phyloP scores from a whole-genome alignment of 2,113 vertebrate species.

The Madoqua kirkii region DNA sequence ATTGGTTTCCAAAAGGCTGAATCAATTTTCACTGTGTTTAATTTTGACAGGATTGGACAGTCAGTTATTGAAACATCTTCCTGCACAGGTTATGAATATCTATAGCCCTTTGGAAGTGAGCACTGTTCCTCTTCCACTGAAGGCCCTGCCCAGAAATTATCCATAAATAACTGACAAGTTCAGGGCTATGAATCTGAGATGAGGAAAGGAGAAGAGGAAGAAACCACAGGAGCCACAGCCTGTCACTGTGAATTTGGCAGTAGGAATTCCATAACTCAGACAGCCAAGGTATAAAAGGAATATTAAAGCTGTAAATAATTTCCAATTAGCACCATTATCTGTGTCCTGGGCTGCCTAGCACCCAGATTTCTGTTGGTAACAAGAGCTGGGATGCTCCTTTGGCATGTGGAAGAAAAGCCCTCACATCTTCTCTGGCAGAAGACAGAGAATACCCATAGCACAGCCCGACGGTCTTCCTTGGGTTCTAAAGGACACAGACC shows the following conservation, averaged over 20 bases:
- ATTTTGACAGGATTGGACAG: slow-evolving; percentile 2
- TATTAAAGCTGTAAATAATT: slow-evolving; percentile 63
- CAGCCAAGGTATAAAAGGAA: neutral
- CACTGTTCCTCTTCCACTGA: neutral
- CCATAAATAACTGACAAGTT: neutral
- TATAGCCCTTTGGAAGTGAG: neutral
- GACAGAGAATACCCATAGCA: neutral
- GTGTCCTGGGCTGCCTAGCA: neutral
- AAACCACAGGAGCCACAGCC: neutral
- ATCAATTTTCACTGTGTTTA: slow-evolving; percentile 35
- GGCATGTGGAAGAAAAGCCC: neutral
- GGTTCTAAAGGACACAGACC: neutral
- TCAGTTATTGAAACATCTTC: slow-evolving; percentile 22
- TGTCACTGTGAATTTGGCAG: slow-evolving; percentile 5
- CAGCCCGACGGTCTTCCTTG: neutral
- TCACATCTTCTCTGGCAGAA: neutral
- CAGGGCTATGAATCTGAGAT: neutral
- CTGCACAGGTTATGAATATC: neutral
- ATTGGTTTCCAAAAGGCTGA: neutral
- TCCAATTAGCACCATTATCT: slow-evolving; percentile 29
- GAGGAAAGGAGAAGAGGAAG: neutral
- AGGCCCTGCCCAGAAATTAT: neutral
- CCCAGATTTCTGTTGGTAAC: neutral
- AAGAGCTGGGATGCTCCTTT: neutral
- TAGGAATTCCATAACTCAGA: slow-evolving; percentile 1